These are phyloP conservation scores for Macheiramphus alcinus DNA, from an alignment of 2,113 vertebrate genomes.

Conservation along the genomic window DNA sequence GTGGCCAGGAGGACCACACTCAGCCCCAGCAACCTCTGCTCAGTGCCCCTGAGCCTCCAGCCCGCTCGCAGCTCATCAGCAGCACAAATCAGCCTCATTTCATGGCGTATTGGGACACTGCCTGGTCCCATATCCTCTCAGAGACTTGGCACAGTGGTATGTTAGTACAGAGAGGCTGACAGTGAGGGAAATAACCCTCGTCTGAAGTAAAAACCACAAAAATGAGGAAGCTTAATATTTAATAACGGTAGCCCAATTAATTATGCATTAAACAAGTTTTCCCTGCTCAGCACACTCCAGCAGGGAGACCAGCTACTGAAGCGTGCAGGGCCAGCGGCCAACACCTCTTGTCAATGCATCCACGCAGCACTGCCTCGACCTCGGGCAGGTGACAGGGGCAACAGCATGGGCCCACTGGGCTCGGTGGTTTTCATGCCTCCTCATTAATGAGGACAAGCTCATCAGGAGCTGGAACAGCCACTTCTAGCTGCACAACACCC, in stretches of 20 bases:
- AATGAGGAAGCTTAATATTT: slow-evolving; percentile 62
- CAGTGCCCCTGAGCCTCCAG: neutral
- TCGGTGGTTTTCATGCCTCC: neutral
- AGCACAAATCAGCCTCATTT: neutral
- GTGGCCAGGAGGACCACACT: neutral
- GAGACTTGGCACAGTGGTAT: neutral
- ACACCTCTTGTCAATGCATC: neutral
- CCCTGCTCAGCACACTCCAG: slow-evolving; percentile 27
- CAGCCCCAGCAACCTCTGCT: neutral
- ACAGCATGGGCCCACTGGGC: neutral
- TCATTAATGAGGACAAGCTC: neutral
- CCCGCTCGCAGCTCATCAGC: neutral
- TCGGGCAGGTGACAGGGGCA: neutral
- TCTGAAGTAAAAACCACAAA: slow-evolving; percentile 37
- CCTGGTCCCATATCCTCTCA: neutral
- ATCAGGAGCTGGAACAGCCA: neutral
- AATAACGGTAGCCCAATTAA: slow-evolving; percentile 60
- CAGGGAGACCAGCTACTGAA: neutral
- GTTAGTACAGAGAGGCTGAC: neutral
- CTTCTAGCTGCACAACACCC: neutral
- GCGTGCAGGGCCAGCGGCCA: neutral
- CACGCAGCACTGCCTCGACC: neutral
- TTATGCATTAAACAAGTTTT: slow-evolving; percentile 63
- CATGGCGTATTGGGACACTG: neutral
- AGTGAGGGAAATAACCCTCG: slow-evolving; percentile 21